Percentiles rank a stretch among this genome's conserved stretches.
Conservation (phyloP, 2,113 vertebrate genomes). For the Oncorhynchus gorbuscha region DNA sequence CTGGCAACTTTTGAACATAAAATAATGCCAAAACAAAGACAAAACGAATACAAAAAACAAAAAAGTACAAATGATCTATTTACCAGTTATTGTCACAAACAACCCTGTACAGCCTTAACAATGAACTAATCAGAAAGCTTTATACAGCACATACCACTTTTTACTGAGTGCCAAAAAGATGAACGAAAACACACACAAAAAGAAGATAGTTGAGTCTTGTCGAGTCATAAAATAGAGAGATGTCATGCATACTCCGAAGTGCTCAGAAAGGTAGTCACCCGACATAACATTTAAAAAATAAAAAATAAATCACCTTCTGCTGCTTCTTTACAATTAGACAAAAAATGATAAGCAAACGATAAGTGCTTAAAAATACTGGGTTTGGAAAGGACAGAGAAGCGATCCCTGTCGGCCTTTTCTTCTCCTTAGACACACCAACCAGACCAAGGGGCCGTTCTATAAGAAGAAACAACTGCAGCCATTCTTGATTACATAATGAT, state of each 20-base stretch:
- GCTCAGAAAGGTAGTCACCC: conserved; percentile 79
- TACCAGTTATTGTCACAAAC: conserved; percentile 98
- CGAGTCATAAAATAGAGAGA: conserved; percentile 76
- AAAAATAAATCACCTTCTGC: conserved; percentile 44
- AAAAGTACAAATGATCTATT: conserved; percentile 81
- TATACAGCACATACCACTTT: conserved; percentile 96
- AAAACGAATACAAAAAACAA: conserved; percentile 74
- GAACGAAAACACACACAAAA: conserved; percentile 78
- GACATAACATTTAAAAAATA: not conserved
- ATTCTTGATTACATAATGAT: conserved; percentile 49
- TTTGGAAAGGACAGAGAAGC: conserved; percentile 33
- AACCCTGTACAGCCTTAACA: conserved; percentile 99
- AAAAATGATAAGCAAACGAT: conserved; percentile 43
- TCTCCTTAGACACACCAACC: too few relatives aligned
- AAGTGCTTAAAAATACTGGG: conserved; percentile 71
- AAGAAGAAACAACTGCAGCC: conserved; percentile 57
- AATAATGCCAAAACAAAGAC: conserved; percentile 77
- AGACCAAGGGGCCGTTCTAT: conserved; percentile 14
- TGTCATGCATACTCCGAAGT: conserved; percentile 86
- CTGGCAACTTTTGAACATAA: conserved; percentile 96
- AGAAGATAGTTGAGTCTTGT: conserved; percentile 69
- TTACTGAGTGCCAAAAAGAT: conserved; percentile 81
- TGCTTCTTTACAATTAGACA: too few relatives aligned
- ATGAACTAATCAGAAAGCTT: conserved; percentile 95
- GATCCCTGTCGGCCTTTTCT: conserved; percentile 43